Percentiles rank a stretch among this genome's conserved stretches.
These are phyloP conservation scores for Athalia circularis DNA, from an alignment of 2,888 invertebrate species.

Conservation along the genomic window DNA sequence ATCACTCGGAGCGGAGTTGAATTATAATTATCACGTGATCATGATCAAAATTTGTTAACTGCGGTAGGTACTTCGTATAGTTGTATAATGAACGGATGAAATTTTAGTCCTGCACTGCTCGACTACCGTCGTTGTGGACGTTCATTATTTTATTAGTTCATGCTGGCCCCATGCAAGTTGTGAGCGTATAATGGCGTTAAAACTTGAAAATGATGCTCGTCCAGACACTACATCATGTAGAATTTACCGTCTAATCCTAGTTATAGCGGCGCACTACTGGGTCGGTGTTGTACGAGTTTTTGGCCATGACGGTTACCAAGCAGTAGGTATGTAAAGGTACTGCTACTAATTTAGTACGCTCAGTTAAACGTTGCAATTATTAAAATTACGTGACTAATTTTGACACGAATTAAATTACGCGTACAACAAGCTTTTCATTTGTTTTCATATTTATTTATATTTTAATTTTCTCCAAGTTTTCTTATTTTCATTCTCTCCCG, in stretches of 20 bases:
- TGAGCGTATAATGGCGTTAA: neutral
- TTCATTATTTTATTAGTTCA: conserved; percentile 20
- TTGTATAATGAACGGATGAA: neutral
- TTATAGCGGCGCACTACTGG: neutral
- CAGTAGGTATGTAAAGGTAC: neutral
- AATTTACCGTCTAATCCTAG: conserved; percentile 7
- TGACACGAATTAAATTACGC: neutral
- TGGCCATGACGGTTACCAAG: conserved; percentile 17
- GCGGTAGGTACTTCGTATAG: neutral
- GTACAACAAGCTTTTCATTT: neutral
- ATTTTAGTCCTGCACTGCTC: neutral
- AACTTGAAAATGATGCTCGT: conserved; percentile 26
- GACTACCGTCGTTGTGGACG: neutral
- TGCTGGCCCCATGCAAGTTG: neutral
- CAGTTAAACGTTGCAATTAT: conserved; percentile 25
- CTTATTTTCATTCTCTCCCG: no score
- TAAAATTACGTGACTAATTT: conserved; percentile 32
- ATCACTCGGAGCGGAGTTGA: no score
- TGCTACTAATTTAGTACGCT: neutral
- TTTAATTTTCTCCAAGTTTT: no score
- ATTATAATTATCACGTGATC: no score
- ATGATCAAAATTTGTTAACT: neutral
- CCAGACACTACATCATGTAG: conserved; percentile 27
- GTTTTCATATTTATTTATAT: no score
- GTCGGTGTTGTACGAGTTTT: conserved; percentile 18